Base-by-base conservation (phyloP, 2,888 invertebrate species). In the Acleris emargana region DNA sequence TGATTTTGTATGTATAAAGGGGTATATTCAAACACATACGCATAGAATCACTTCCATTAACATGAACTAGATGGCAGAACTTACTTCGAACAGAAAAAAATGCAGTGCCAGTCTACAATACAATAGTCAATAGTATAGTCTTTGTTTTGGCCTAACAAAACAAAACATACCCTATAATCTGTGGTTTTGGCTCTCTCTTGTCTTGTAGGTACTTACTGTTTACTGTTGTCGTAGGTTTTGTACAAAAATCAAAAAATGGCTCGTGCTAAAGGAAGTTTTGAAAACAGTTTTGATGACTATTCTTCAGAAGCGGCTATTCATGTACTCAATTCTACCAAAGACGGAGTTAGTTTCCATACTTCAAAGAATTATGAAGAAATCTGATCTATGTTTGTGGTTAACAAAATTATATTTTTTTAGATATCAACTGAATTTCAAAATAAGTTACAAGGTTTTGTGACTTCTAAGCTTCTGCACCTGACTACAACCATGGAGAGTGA, bases 211-310 rank as follows among this genome's bases (percentile, higher is more conserved):
- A n/a, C n/a, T n/a, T n/a, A n/a, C n/a, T n/a, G n/a, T 38, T 5
- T n/a, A 43, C n/a, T 43, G 16, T 43, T 4, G 6, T 17, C 2
- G 45, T 5, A 16, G 6, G 7, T 7, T n/a, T n/a, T 17, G 17
- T 45, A 45, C 0, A 25, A 25, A 25, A 25, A 25, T 7, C 2
- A n/a, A n/a, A 16, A 32, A n/a, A 87, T 88, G 87, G 49, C 79
- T 52, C 64, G 75, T 25, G 25, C 1, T 13, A 82, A 79, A 73
- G 80, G 80, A 58, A 79, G 76, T 73, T 94, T 93, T 79, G 82
- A 86, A 71, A 94, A 94, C 79, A 79, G 86, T 13, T 93, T 84
- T 73, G 80, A 84, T n/a, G 92, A 93, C 72, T 94, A 88, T 77
- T 76, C 85, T 20, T 43, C 71, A 32, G 82, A 86, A 57, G 72